Evolutionary conservation across 2,888 invertebrate species (phyloP).

Genomic region (Ichneumoninae sp.): DNA sequence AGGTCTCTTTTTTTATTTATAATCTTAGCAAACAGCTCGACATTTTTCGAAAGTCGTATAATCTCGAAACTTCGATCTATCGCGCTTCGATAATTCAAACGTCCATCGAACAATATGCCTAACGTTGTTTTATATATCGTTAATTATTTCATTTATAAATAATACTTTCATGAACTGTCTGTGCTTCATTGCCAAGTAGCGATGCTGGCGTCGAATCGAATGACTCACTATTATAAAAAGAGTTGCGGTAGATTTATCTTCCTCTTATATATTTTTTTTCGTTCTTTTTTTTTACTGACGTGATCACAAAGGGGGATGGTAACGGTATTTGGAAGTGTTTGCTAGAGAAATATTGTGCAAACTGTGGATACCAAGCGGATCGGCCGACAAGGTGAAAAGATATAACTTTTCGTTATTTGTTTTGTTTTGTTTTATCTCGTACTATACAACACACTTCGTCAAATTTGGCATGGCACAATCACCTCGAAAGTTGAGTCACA

Average conservation of each 20-base stretch:
- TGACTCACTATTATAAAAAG: constrained; percentile 50
- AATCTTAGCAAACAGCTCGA: constrained; percentile 6
- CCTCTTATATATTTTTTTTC: constrained; percentile 10
- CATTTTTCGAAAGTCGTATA: constrained; percentile 15
- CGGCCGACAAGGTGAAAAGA: constrained; percentile 14
- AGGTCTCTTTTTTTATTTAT: not conserved
- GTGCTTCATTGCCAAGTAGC: constrained; percentile 49
- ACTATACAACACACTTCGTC: constrained; percentile 27
- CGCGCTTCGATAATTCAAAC: constrained; percentile 4
- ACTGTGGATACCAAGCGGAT: constrained; percentile 43
- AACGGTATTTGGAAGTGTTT: constrained; percentile 43
- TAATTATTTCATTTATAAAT: constrained; percentile 50
- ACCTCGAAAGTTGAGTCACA: constrained; percentile 55
- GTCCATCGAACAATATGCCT: constrained; percentile 17
- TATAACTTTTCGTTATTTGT: constrained; percentile 31
- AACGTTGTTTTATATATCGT: constrained; percentile 28
- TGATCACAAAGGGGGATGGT: constrained; percentile 34
- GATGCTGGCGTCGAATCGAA: constrained; percentile 17
- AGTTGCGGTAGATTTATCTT: constrained; percentile 13
- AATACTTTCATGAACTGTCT: constrained; percentile 60
- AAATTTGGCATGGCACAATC: constrained; percentile 62
- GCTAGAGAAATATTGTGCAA: constrained; percentile 37
- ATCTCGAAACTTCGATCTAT: not conserved
- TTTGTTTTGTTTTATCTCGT: not conserved
- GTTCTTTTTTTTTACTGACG: not conserved